Base-by-base conservation (phyloP, 1,140 invertebrate species). In the Maniola jurtina region DNA sequence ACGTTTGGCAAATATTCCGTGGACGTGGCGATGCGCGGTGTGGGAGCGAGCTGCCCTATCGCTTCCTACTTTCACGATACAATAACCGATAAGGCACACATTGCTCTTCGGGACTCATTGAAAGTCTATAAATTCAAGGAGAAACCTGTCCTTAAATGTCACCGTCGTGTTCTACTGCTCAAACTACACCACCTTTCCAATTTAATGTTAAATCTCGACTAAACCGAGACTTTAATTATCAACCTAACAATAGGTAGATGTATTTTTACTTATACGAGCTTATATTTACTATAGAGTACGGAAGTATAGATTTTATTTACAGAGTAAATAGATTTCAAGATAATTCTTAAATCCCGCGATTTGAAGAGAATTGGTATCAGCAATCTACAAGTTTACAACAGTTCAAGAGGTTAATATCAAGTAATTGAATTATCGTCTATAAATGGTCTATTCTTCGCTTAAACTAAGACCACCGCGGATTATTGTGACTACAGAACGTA, bases 1-100 rank as follows among this genome's bases (percentile, higher is more conserved):
- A 90, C 86, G 83, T 81, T 88, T 88, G 85, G 87, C 83, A 88
- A 90, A 89, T 88, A 89, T 87, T 90, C 83, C 77, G 77, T 75
- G 79, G 76, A 84, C 80, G 80, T 78, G 78, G 82, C 70, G 77
- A 76, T 75, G 80, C 72, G 75, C 75, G 81, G 77, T 88, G 86
- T 90, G 88, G 88, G 86, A 90, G 88, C 86, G 85, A 64, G 74
- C 69, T 89, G 83, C 83, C 81, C 86, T 89, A 90, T 89, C 81
- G 79, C 83, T 89, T 90, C 86, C 85, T 87, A 82, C 83, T 88
- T 86, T 81, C 81, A 86, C 79, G 81, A 86, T 85, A 85, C 79
- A 85, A 87, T 88, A 87, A 85, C 80, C 76, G 83, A 87, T 88
- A 84, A 79, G 81, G 69, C 79, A 85, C 76, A 87, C 75, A 80